Evolutionary conservation across 92 coral and sea anemone genomes (phyloP), one percentile per base, ranked within the genome.

Genomic region (Parazoanthus darwini): DNA sequence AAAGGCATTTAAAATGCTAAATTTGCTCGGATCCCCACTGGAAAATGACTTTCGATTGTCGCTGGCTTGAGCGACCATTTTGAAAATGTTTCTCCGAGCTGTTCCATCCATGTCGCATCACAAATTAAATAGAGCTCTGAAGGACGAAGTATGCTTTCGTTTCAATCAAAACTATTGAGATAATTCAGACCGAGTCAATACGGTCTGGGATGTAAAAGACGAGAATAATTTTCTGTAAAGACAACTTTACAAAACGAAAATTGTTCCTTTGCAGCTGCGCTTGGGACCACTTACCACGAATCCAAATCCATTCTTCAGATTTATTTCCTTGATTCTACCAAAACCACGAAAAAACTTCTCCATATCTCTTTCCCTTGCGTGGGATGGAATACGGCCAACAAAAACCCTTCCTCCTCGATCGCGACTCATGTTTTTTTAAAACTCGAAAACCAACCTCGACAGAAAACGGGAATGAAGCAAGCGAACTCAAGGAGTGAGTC

Each of bases 391-490:
- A 23, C 99, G 97, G 44, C 99, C 99, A 88, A 96, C 95, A 82
- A 96, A 96, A 70, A 96, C 99, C 37, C 99, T 93, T 42, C 93
- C 93, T 73, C 96, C 94, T 81, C 96, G 89, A 80, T 96, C 98
- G 37, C 98, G 94, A 78, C 98, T 96, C 98, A 96, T 96, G 72
- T 9, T 91, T 89, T 50, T 71, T 68, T 63, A 8, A 23, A 59
- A 35, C 9, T 11, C 43, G 33, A 81, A 43, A 43, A 38, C 74
- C 18, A 82, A 35, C 86, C 44, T 25, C 75, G 38, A 22, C 26
- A 46, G 18, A 10, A n/a, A 54, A 22, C 26, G 9, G 33, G 5
- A 5, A 23, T 46, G 39, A 82, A n/a, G 35, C 25, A 2, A 10
- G 36, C 54, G 58, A 44, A 79, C 82, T 67, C 82, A 42, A 79